phyloP scores from a whole-genome alignment of 2,888 invertebrate species.

The Eudasyphora cyanicolor region DNA sequence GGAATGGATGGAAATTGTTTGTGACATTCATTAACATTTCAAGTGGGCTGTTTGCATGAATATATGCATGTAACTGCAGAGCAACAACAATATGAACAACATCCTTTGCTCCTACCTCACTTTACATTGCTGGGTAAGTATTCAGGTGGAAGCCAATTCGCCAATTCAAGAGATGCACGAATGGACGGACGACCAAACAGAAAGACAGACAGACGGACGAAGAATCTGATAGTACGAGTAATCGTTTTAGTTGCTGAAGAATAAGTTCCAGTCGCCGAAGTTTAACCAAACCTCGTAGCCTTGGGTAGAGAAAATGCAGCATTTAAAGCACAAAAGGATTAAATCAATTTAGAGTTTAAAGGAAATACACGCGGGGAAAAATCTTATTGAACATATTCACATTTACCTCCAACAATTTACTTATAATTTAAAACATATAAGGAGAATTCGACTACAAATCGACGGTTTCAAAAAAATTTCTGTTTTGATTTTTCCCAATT shows the following conservation, averaged over 20 bases:
- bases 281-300: too few relatives aligned
- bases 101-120: neutral
- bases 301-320: too few relatives aligned
- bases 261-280: neutral
- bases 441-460: too few relatives aligned
- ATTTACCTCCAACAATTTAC: too few relatives aligned
- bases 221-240: neutral
- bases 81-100: neutral
- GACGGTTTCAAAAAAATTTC: too few relatives aligned
- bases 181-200: neutral
- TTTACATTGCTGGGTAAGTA: neutral
- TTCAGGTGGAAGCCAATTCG: neutral
- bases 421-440: too few relatives aligned
- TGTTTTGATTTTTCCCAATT: too few relatives aligned
- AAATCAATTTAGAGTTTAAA: too few relatives aligned
- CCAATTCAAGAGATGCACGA: too few relatives aligned
- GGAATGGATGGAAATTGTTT: conserved; percentile 6
- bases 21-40: conserved; percentile 29
- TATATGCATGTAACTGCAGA: neutral
- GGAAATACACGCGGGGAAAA: too few relatives aligned
- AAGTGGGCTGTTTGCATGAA: conserved; percentile 5
- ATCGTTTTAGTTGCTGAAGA: neutral
- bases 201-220: neutral
- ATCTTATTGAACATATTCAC: too few relatives aligned
- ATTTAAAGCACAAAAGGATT: too few relatives aligned